phyloP scores from a whole-genome alignment of 2,797 vertebrate genomes.

The Thaleichthys pacificus region DNA sequence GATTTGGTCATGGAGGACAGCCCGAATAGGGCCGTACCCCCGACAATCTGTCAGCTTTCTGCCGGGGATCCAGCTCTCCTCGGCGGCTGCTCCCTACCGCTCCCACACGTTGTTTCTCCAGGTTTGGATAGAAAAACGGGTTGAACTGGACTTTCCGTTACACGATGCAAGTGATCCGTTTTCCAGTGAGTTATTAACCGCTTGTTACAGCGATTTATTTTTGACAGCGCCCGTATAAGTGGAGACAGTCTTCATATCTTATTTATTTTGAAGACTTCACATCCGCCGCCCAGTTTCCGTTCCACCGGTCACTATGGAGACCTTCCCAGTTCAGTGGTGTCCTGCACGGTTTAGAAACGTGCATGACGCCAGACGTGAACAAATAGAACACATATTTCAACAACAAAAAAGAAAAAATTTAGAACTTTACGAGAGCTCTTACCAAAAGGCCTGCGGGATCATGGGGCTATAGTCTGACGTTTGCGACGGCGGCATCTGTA shows the following conservation, averaged over 20 bases:
- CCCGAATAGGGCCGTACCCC: conserved; percentile 11
- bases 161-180: conserved; percentile 16
- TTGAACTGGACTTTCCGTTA: background rate
- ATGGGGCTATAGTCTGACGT: background rate
- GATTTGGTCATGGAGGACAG: background rate
- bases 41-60: conserved; percentile 16
- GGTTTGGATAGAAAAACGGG: background rate
- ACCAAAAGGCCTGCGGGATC: background rate
- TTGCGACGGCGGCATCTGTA: background rate
- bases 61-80: conserved; percentile 12
- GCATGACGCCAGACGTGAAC: background rate
- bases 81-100: background rate
- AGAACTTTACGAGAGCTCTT: background rate
- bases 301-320: background rate
- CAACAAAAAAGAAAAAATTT: too few relatives aligned
- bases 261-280: conserved; percentile 24
- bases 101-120: conserved; percentile 5
- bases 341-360: background rate
- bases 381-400: background rate
- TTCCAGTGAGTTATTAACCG: background rate
- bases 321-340: background rate
- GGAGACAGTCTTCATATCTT: conserved; percentile 27
- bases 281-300: conserved; percentile 16
- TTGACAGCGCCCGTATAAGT: conserved; percentile 11
- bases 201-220: background rate